phyloP scores from a whole-genome alignment of 2,888 invertebrate species.

The Tribolium freemani region DNA sequence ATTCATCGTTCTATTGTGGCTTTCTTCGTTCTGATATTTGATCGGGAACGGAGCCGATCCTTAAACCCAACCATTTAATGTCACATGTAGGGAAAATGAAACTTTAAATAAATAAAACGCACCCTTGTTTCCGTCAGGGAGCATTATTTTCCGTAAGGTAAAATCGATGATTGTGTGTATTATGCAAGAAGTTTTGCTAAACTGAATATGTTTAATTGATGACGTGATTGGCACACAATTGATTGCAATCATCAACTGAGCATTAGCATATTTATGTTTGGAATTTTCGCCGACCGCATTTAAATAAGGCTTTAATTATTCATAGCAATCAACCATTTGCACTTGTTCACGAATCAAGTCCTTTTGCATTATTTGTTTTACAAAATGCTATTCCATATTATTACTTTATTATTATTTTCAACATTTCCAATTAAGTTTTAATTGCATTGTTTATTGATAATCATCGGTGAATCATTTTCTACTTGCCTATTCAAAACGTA shows the following conservation, averaged over 20 bases:
- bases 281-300: conserved; percentile 33
- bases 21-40: conserved; percentile 21
- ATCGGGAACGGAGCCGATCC: conserved; percentile 16
- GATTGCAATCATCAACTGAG: conserved; percentile 23
- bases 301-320: conserved; percentile 40
- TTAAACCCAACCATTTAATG: conserved; percentile 16
- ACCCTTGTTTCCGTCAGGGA: not conserved
- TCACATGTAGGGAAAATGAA: conserved; percentile 23
- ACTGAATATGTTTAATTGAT: conserved; percentile 31
- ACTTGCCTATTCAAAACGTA: not conserved
- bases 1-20: conserved; percentile 30
- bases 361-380: conserved; percentile 5
- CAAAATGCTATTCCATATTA: conserved; percentile 8
- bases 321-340: conserved; percentile 34
- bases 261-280: conserved; percentile 40
- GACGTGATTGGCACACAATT: conserved; percentile 30
- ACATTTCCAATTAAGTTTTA: conserved; percentile 16
- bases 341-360: conserved; percentile 1
- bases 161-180: not conserved
- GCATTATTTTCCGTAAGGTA: conserved; percentile 2
- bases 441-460: conserved; percentile 20
- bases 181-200: conserved; percentile 5
- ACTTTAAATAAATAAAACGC: conserved; percentile 26
- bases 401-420: conserved; percentile 10
- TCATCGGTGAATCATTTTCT: conserved; percentile 8